Evolutionary conservation across 2,113 vertebrate species (phyloP).

Genomic region (Sander lucioperca): DNA sequence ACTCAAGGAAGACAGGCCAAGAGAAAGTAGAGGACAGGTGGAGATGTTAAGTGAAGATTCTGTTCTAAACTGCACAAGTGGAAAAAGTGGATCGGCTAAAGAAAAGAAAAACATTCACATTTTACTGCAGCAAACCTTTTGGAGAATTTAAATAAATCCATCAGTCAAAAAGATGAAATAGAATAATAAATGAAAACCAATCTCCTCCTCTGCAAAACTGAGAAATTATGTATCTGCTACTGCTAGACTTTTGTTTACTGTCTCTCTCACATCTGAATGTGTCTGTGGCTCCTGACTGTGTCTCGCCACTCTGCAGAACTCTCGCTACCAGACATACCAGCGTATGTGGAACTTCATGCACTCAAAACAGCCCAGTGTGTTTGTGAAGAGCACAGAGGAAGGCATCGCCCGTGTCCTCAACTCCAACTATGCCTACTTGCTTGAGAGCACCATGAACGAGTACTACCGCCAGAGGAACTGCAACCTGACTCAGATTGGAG

Average conservation of each 20-base stretch:
- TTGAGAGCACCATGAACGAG: constrained; percentile 99
- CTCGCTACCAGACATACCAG: constrained; percentile 98
- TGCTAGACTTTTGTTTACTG: constrained; percentile 9
- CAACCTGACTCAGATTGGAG: constrained; percentile 98
- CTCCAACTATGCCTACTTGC: constrained; percentile 97
- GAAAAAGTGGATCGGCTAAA: constrained; percentile 15
- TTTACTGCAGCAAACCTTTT: neutral
- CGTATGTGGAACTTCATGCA: constrained; percentile 99
- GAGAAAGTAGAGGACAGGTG: constrained; percentile 38
- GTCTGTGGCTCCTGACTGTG: neutral
- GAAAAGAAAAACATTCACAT: neutral
- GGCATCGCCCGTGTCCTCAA: constrained; percentile 97
- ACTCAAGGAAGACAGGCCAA: constrained; percentile 33
- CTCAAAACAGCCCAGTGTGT: constrained; percentile 97
- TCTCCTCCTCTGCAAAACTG: neutral
- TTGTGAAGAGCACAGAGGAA: constrained; percentile 99
- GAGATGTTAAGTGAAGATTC: constrained; percentile 46
- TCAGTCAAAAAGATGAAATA: constrained; percentile 31
- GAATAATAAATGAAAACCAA: constrained; percentile 9
- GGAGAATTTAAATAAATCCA: constrained; percentile 34
- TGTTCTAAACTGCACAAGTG: constrained; percentile 23
- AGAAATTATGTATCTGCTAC: neutral
- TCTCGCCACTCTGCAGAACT: constrained; percentile 87
- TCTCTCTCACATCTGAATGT: constrained; percentile 17
- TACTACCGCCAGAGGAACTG: constrained; percentile 98